Evolutionary conservation across 2,797 vertebrate genomes (phyloP).

Genomic region (Falco naumanni): DNA sequence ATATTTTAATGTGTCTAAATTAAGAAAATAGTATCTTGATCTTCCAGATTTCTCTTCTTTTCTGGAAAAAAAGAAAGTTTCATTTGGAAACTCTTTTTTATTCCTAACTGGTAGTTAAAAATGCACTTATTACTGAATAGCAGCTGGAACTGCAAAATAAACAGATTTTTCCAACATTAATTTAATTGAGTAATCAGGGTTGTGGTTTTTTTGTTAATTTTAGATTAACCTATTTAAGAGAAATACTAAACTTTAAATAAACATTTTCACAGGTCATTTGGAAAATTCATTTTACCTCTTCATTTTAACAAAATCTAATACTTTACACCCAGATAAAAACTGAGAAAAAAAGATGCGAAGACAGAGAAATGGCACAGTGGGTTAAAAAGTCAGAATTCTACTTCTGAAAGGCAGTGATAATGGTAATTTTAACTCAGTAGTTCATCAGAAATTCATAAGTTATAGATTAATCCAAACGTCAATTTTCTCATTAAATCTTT

Average conservation of each 20-base stretch:
- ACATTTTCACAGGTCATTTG: neutral
- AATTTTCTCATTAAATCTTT: neutral
- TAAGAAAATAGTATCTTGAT: neutral
- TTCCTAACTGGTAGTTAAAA: neutral
- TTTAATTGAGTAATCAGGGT: neutral
- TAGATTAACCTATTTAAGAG: neutral
- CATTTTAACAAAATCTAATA: neutral
- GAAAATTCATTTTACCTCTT: neutral
- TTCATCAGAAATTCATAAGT: neutral
- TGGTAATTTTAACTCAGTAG: neutral
- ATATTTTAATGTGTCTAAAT: neutral
- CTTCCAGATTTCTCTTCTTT: neutral
- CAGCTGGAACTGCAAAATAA: neutral
- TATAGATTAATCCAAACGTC: neutral
- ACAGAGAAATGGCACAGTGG: neutral
- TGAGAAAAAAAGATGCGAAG: neutral
- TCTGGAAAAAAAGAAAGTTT: neutral
- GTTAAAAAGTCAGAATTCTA: neutral
- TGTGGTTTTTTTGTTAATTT: neutral
- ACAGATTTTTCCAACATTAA: neutral
- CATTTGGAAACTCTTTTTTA: neutral
- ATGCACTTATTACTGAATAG: neutral
- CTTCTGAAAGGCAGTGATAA: neutral
- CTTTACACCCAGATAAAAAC: neutral
- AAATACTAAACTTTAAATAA: neutral